Evolutionary conservation across 2,888 invertebrate species (phyloP).

Genomic region (Lacanobia wlatinum): DNA sequence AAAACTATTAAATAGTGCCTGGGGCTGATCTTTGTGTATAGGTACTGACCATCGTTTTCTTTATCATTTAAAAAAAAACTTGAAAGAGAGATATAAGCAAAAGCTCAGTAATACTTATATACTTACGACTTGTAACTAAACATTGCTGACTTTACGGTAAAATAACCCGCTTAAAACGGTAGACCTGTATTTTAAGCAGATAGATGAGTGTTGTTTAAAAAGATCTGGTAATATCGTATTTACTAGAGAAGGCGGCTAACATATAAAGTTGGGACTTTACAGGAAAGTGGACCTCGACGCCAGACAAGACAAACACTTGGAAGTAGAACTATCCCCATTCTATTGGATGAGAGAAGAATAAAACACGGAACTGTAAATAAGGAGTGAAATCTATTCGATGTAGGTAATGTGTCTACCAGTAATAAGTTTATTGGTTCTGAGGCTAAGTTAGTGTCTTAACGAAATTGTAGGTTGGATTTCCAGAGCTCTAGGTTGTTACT

Average conservation of each 20-base stretch:
- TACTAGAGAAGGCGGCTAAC: constrained; percentile 26
- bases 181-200: constrained; percentile 12
- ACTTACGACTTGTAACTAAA: background rate
- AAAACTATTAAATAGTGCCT: background rate
- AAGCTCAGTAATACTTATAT: too few species aligned
- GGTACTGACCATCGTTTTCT: background rate
- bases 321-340: constrained; percentile 20
- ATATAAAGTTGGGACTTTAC: constrained; percentile 17
- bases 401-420: background rate
- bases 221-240: constrained; percentile 27
- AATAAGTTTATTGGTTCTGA: constrained; percentile 1
- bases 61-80: background rate
- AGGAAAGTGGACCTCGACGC: constrained; percentile 24
- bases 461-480: background rate
- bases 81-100: too few species aligned
- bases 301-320: constrained; percentile 43
- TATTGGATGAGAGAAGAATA: constrained; percentile 13
- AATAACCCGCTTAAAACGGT: background rate
- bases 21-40: background rate
- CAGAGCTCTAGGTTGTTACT: background rate
- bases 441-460: background rate
- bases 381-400: background rate
- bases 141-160: background rate
- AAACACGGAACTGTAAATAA: background rate
- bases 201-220: constrained; percentile 24